Evolutionary conservation across 2,797 vertebrate genomes (phyloP).

Genomic region (Rousettus madagascariensis): DNA sequence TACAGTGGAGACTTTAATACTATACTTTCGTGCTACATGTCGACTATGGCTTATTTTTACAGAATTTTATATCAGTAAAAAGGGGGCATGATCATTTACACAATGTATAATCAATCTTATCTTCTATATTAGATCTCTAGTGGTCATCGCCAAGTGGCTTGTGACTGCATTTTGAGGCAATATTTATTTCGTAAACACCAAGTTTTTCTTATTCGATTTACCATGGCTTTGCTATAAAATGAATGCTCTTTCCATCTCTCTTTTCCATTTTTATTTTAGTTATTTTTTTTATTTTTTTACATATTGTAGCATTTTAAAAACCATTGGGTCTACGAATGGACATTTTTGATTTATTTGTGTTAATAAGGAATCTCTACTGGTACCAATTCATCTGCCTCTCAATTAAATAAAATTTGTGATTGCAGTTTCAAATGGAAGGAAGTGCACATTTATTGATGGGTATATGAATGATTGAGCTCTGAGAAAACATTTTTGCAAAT

Average conservation of each 20-base stretch:
- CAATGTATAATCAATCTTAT: not conserved
- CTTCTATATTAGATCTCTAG: not conserved
- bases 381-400: not conserved
- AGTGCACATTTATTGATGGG: not conserved
- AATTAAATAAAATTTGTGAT: slow-evolving; percentile 27
- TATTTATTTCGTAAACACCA: not conserved
- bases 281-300: not conserved
- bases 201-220: not conserved
- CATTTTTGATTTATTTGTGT: slow-evolving; percentile 32
- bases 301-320: not conserved
- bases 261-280: not conserved
- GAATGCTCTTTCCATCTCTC: not conserved
- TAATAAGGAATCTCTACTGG: not conserved
- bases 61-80: not conserved
- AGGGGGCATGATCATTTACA: not conserved
- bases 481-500: not conserved
- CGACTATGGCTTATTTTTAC: not conserved
- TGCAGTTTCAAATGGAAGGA: not conserved
- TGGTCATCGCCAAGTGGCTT: not conserved
- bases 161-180: not conserved
- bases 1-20: not conserved
- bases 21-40: not conserved
- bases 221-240: not conserved
- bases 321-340: not conserved
- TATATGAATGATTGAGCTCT: not conserved